Evolutionary conservation across 1,140 invertebrate species (phyloP).

Genomic region (Sycobia sp.): DNA sequence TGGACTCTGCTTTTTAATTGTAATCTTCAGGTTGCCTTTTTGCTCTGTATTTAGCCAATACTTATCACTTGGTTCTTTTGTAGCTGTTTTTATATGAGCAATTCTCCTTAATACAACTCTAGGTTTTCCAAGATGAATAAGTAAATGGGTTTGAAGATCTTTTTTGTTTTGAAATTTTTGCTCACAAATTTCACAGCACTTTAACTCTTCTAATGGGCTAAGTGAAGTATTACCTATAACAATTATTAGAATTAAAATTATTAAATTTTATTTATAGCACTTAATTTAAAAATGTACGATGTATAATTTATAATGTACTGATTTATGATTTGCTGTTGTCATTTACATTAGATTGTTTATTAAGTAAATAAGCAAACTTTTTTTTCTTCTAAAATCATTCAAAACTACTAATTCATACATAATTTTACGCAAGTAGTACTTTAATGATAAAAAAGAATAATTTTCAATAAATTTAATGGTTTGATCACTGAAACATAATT

Average conservation of each 20-base stretch:
- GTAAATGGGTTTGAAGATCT: conserved; percentile 49
- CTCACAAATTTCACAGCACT: conserved; percentile 54
- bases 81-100: conserved; percentile 43
- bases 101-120: conserved; percentile 54
- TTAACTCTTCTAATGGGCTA: conserved; percentile 38
- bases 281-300: not conserved
- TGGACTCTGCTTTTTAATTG: conserved; percentile 50
- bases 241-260: not conserved
- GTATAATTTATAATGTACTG: too few species aligned
- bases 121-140: conserved; percentile 51
- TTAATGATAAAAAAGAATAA: too few species aligned
- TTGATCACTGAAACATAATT: too few species aligned
- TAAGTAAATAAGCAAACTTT: too few species aligned
- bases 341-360: too few species aligned
- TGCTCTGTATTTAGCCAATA: conserved; percentile 49
- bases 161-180: conserved; percentile 51
- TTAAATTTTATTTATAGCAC: too few species aligned
- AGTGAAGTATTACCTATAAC: conserved; percentile 38
- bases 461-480: too few species aligned
- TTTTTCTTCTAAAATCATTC: too few species aligned
- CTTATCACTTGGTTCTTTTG: conserved; percentile 45
- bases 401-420: too few species aligned
- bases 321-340: too few species aligned
- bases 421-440: too few species aligned
- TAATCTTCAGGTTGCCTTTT: conserved; percentile 53